A percentile compares a stretch with the other conserved stretches of the same genome.
These are phyloP conservation scores for Aptenodytes patagonicus DNA, from an alignment of 2,113 vertebrate genomes.

Conservation along the genomic window DNA sequence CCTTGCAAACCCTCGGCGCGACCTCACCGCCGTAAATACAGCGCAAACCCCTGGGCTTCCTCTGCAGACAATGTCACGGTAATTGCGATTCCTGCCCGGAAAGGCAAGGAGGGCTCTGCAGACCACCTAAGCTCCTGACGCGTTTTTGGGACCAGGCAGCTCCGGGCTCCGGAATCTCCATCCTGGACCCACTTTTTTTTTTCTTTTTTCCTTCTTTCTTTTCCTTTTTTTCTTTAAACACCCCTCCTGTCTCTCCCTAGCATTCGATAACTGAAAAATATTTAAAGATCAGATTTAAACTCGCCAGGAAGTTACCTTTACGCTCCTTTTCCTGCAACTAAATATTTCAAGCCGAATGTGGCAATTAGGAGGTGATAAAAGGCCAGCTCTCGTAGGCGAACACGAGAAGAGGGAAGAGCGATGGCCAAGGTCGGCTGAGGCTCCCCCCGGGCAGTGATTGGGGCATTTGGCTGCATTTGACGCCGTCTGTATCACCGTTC, in stretches of 20 bases:
- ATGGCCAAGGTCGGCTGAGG: background rate
- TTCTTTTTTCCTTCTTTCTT: no score
- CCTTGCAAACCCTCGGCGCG: background rate
- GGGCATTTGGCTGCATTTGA: background rate
- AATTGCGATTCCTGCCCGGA: background rate
- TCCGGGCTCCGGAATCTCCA: background rate
- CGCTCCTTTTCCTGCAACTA: background rate
- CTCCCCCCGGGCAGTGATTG: background rate
- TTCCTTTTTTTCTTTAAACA: background rate
- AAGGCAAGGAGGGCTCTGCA: background rate
- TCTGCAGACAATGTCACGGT: background rate
- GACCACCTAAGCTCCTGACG: background rate
- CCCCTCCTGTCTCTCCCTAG: background rate
- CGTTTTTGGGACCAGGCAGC: background rate
- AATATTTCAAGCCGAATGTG: background rate
- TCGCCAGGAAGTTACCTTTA: background rate
- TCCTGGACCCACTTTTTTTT: background rate
- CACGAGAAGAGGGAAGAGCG: background rate
- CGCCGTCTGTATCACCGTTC: background rate
- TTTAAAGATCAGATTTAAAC: background rate
- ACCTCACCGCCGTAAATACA: background rate
- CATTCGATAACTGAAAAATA: background rate
- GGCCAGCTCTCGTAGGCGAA: fast-evolving
- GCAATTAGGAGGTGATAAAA: background rate
- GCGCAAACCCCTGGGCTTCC: background rate